These are phyloP conservation scores for Chrysomela aeneicollis DNA, from an alignment of 2,888 invertebrate genomes.

Conservation along the genomic window DNA sequence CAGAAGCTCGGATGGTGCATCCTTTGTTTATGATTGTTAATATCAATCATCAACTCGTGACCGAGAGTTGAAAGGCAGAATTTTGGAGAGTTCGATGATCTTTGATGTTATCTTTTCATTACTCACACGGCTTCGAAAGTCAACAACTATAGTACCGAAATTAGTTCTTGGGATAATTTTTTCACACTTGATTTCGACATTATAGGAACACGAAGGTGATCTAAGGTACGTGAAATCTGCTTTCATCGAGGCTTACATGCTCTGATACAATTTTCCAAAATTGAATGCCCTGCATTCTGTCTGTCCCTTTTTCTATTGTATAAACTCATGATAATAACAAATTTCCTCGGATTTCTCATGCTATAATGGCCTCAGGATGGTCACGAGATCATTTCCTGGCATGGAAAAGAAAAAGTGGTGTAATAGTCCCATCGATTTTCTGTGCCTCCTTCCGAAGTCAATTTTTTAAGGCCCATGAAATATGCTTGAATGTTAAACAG, in stretches of 20 bases:
- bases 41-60: neutral
- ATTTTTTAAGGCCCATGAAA: too few species aligned
- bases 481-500: too few species aligned
- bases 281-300: neutral
- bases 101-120: too few species aligned
- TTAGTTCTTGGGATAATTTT: too few species aligned
- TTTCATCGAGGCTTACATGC: too few species aligned
- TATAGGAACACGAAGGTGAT: too few species aligned
- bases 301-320: slow-evolving; percentile 2
- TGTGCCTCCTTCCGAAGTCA: slow-evolving; percentile 26
- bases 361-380: slow-evolving; percentile 33
- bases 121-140: too few species aligned
- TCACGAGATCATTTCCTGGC: slow-evolving; percentile 25
- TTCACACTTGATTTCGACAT: too few species aligned
- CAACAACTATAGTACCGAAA: too few species aligned
- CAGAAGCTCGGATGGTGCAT: neutral
- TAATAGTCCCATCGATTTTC: slow-evolving; percentile 36
- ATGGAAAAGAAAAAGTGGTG: slow-evolving; percentile 26
- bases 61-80: neutral
- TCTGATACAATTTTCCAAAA: too few species aligned
- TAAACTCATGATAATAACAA: slow-evolving; percentile 25
- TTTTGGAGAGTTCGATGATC: neutral
- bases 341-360: slow-evolving; percentile 29
- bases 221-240: too few species aligned
- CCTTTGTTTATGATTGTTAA: neutral